Evolutionary conservation across 53 echinoderm and acorn worm genomes (phyloP).

Genomic region (Luidia sarsii): DNA sequence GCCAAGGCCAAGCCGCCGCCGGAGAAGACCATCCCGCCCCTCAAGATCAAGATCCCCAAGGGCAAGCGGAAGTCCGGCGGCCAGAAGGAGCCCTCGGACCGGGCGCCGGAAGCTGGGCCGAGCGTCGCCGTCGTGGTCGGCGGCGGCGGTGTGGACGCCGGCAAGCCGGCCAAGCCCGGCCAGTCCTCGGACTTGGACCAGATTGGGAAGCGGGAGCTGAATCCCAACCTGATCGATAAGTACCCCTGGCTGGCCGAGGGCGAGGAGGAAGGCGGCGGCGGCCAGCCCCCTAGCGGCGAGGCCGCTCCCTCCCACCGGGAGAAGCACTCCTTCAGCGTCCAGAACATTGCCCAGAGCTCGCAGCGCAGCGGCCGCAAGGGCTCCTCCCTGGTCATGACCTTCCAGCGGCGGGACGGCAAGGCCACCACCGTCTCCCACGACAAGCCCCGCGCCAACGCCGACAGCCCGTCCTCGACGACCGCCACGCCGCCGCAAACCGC

Average conservation of each 20-base stretch:
- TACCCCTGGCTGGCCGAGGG: constrained; percentile 92
- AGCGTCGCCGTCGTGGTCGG: background rate
- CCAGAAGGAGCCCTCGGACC: constrained; percentile 38
- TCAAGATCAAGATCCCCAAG: constrained; percentile 54
- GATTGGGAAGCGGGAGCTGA: constrained; percentile 83
- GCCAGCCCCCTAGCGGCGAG: constrained; percentile 9
- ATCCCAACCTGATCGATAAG: constrained; percentile 78
- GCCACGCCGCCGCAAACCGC: constrained; percentile 20
- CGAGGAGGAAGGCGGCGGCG: constrained; percentile 37
- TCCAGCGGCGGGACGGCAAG: constrained; percentile 23
- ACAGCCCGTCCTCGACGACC: constrained; percentile 1
- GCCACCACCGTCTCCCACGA: background rate
- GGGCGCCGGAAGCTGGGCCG: constrained; percentile 40
- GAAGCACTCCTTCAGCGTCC: constrained; percentile 80
- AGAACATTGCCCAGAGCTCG: constrained; percentile 80
- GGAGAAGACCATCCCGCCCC: constrained; percentile 46
- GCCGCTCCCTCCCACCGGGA: constrained; percentile 36
- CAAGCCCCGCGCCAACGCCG: background rate
- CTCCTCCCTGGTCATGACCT: constrained; percentile 39
- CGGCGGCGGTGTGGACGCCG: background rate
- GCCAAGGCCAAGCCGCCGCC: constrained; percentile 18
- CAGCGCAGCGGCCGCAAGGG: constrained; percentile 50
- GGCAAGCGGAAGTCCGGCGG: constrained; percentile 43
- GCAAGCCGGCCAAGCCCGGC: constrained; percentile 34
- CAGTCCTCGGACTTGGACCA: constrained; percentile 55